Percentiles rank a stretch among this genome's conserved stretches.
phyloP scores from a whole-genome alignment of 2,113 vertebrate species.

The Ptyas mucosa region DNA sequence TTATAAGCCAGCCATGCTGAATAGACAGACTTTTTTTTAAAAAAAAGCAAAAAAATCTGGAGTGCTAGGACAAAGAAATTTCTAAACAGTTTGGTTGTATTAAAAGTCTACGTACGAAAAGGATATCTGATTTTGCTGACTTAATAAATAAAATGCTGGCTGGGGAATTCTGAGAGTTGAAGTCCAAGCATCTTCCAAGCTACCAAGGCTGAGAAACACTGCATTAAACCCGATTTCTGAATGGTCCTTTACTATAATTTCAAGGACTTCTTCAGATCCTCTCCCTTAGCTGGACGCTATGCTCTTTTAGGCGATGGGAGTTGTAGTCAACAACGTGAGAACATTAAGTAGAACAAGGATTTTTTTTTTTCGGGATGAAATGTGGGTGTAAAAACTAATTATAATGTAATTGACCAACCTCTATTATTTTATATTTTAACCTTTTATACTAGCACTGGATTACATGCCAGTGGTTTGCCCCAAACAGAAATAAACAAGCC shows the following conservation, averaged over 20 bases:
- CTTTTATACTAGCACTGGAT: background rate
- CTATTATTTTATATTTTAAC: no score
- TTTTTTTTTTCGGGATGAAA: no score
- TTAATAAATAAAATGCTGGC: no score
- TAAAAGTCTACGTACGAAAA: background rate
- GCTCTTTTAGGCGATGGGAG: no score
- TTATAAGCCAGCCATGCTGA: background rate
- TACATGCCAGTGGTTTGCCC: background rate
- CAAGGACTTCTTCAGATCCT: background rate
- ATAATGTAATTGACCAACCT: background rate
- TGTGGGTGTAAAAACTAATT: background rate
- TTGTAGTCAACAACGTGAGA: no score
- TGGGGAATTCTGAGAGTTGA: no score
- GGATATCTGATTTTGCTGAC: background rate
- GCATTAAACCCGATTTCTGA: background rate
- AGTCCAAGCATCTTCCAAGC: no score
- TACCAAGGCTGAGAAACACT: no score
- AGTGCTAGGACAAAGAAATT: background rate
- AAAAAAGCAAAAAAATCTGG: background rate
- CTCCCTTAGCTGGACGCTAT: no score
- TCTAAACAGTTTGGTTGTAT: background rate
- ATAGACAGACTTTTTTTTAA: background rate
- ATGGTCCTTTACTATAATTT: background rate
- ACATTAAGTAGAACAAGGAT: no score
- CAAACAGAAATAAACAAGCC: background rate